Conservation (phyloP, 2,888 invertebrate genomes). For the Agrochola lychnidis region DNA sequence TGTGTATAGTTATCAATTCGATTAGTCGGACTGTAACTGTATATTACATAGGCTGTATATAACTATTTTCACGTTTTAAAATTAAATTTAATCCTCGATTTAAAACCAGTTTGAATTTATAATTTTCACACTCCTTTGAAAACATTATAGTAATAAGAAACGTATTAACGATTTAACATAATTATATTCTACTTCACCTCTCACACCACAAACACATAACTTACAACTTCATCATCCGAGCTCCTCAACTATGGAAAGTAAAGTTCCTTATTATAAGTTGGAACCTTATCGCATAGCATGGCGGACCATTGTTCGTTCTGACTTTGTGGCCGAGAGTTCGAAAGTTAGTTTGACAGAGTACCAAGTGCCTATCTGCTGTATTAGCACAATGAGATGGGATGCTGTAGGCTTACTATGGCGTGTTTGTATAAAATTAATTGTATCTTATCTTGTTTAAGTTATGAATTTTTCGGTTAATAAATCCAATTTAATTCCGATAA, state of each 20-base stretch:
- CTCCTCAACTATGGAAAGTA: constrained; percentile 71
- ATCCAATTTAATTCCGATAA: neutral
- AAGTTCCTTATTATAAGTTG: constrained; percentile 78
- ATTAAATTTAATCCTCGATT: neutral
- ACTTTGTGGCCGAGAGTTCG: constrained; percentile 65
- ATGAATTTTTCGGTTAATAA: neutral
- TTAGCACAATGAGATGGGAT: constrained; percentile 50
- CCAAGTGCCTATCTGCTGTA: constrained; percentile 49
- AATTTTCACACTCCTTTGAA: neutral
- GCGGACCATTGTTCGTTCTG: constrained; percentile 67
- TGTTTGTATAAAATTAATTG: constrained; percentile 16
- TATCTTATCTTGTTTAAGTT: constrained; percentile 10
- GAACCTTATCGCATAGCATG: constrained; percentile 75
- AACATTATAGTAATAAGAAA: neutral
- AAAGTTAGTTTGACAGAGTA: constrained; percentile 75
- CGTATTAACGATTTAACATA: neutral
- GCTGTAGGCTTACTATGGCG: constrained; percentile 12
- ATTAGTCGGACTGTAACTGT: neutral
- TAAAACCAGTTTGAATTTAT: neutral
- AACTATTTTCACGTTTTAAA: no score
- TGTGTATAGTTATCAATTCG: neutral
- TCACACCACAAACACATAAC: constrained; percentile 12
- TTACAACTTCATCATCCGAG: constrained; percentile 3
- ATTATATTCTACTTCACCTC: neutral
- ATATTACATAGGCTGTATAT: neutral